A percentile compares a stretch with the other conserved stretches of the same genome.
Conservation (phyloP, 37 sponge, comb jelly and placozoan species). For the Petrosia ficiformis region DNA sequence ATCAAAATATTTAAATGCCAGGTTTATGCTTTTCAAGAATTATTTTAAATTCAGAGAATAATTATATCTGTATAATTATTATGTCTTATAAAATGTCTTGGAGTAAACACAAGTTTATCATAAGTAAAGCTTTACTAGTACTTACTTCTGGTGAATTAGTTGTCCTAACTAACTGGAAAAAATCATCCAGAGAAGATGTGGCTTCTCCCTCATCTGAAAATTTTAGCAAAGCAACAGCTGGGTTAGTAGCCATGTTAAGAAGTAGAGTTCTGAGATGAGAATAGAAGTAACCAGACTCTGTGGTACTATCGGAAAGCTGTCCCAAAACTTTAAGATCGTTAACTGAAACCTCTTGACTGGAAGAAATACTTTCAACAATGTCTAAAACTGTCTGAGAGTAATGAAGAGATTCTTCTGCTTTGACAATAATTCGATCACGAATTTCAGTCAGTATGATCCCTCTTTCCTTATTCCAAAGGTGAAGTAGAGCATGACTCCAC, state of each 20-base stretch:
- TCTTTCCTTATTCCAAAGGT: constrained; percentile 52
- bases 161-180: constrained; percentile 9
- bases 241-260: constrained; percentile 37
- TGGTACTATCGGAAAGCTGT: constrained; percentile 19
- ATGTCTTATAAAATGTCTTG: no score
- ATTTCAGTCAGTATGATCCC: constrained; percentile 28
- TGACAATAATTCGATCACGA: neutral
- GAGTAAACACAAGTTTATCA: no score
- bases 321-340: constrained; percentile 29
- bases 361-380: constrained; percentile 3
- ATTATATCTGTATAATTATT: no score
- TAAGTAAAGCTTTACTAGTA: neutral
- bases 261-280: constrained; percentile 5
- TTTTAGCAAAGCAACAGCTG: constrained; percentile 35
- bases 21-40: no score
- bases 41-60: no score
- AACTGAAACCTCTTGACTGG: constrained; percentile 10
- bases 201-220: no score
- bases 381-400: constrained; percentile 31
- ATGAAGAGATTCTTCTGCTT: neutral
- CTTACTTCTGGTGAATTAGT: constrained; percentile 35
- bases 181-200: constrained; percentile 14
- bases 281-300: constrained; percentile 16
- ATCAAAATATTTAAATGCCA: no score
- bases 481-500: constrained; percentile 71